Conservation (phyloP, 2,113 vertebrate species). For the Gnathonemus echidnorhynchus region DNA sequence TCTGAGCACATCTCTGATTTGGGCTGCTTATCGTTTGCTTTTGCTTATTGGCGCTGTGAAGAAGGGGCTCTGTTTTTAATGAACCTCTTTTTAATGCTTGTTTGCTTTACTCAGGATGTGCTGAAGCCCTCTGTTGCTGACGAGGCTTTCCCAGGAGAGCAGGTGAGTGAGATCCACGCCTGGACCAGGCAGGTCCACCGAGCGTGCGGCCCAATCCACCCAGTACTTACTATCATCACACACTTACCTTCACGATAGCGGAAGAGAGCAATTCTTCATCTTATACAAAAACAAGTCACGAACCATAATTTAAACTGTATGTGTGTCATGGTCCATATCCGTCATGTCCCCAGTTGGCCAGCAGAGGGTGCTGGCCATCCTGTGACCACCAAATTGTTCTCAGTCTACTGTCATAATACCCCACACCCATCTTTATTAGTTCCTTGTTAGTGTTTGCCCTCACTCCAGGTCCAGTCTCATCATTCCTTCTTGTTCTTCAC, state of each 20-base stretch:
- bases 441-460: background rate
- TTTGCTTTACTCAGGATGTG: conserved; percentile 76
- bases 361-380: background rate
- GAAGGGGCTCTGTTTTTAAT: background rate
- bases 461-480: background rate
- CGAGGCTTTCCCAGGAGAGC: conserved; percentile 94
- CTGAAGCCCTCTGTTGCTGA: conserved; percentile 94
- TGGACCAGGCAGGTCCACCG: background rate
- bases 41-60: background rate
- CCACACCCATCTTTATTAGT: background rate
- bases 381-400: background rate
- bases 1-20: background rate
- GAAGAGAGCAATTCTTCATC: conserved; percentile 82
- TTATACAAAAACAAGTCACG: conserved; percentile 98
- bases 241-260: conserved; percentile 74
- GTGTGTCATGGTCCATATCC: background rate
- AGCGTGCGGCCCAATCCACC: background rate
- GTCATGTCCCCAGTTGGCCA: background rate
- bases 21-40: background rate
- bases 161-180: conserved; percentile 78
- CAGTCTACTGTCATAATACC: background rate
- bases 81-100: background rate
- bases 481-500: background rate
- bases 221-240: background rate
- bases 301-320: background rate